Conservation (phyloP, 1,140 invertebrate genomes). For the Drosophila teissieri region DNA sequence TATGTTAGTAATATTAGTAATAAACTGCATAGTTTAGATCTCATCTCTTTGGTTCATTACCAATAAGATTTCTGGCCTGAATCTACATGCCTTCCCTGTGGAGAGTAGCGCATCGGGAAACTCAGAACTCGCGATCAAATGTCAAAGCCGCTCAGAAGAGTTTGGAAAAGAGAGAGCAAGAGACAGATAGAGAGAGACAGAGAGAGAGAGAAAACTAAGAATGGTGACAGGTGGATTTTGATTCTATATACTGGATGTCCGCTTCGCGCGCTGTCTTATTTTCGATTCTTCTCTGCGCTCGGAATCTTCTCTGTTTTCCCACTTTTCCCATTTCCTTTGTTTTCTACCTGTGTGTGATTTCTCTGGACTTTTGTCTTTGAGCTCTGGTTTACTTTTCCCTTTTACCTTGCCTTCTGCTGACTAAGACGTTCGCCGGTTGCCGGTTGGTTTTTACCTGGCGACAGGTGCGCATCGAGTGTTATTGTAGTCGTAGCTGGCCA, state of each 20-base stretch:
- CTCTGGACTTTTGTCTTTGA: constrained; percentile 38
- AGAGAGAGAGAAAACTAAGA: constrained; percentile 4
- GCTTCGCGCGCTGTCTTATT: constrained; percentile 18
- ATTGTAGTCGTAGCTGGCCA: constrained; percentile 5
- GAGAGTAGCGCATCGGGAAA: constrained; percentile 10
- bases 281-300: constrained; percentile 4
- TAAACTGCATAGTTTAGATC: no score
- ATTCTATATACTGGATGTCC: constrained; percentile 3
- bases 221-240: constrained; percentile 54
- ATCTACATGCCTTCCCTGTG: not conserved
- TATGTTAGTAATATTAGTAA: no score
- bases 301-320: constrained; percentile 15
- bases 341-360: constrained; percentile 56
- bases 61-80: not conserved
- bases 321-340: constrained; percentile 31
- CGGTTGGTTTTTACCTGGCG: constrained; percentile 50
- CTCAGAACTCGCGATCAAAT: constrained; percentile 28
- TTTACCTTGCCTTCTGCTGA: constrained; percentile 28
- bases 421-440: constrained; percentile 57
- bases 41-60: not conserved
- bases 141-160: constrained; percentile 22
- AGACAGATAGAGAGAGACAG: constrained; percentile 2
- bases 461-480: constrained; percentile 49
- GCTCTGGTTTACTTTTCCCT: constrained; percentile 12
- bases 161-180: constrained; percentile 4